phyloP scores from a whole-genome alignment of 2,888 invertebrate genomes.

The Hirtodrosophila histrioides region DNA sequence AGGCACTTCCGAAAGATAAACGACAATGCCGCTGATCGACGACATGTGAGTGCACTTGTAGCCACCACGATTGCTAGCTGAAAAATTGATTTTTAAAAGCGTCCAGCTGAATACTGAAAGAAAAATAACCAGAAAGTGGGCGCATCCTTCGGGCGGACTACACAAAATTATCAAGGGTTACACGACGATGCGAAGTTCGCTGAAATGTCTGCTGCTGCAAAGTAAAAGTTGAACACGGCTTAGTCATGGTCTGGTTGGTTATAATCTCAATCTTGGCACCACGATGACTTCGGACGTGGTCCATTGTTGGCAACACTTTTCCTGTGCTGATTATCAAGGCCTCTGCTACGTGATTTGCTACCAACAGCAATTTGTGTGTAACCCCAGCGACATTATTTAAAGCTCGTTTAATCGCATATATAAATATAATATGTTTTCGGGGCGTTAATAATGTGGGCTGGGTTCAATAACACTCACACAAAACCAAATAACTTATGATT shows the following conservation, averaged over 20 bases:
- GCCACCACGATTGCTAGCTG: conserved; percentile 19
- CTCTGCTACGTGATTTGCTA: conserved; percentile 68
- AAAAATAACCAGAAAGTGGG: conserved; percentile 16
- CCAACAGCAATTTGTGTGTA: conserved; percentile 57
- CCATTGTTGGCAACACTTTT: conserved; percentile 57
- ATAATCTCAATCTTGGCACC: conserved; percentile 26
- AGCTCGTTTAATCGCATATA: conserved; percentile 44
- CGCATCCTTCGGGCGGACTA: conserved; percentile 21
- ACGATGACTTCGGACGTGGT: conserved; percentile 40
- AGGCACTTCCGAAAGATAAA: conserved; percentile 71
- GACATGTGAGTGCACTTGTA: conserved; percentile 59
- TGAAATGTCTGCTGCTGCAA: conserved; percentile 13
- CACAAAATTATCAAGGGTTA: conserved; percentile 17
- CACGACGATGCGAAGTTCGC: too few species aligned
- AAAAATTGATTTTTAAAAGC: conserved; percentile 49
- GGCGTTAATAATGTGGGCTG: conserved; percentile 61
- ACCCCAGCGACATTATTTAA: conserved; percentile 65
- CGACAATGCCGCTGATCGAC: conserved; percentile 48
- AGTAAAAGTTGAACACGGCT: conserved; percentile 64
- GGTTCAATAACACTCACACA: conserved; percentile 51
- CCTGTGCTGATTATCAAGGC: conserved; percentile 36
- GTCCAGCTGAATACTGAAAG: not conserved
- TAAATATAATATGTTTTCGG: conserved; percentile 39
- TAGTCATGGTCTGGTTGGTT: conserved; percentile 16
- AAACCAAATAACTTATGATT: conserved; percentile 30